These are phyloP conservation scores for Heteromyza rotundicornis DNA, from an alignment of 2,888 invertebrate genomes.

Conservation along the genomic window DNA sequence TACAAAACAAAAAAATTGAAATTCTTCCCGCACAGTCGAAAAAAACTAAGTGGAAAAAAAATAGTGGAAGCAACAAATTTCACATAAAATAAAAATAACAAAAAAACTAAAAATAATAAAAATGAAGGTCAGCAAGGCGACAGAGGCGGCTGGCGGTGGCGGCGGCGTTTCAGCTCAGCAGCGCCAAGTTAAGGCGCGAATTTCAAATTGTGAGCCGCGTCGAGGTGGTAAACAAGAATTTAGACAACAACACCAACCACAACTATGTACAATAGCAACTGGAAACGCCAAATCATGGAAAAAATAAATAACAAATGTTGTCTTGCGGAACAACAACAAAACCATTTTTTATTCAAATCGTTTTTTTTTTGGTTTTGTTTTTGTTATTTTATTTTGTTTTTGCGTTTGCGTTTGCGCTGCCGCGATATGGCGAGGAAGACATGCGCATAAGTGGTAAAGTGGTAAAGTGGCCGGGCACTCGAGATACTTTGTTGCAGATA, in stretches of 20 bases:
- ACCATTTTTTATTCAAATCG: background rate
- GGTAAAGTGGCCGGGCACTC: too few relatives aligned
- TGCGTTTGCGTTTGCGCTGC: too few relatives aligned
- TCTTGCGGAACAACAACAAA: background rate
- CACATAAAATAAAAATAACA: background rate
- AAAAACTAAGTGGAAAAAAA: background rate
- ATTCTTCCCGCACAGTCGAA: background rate
- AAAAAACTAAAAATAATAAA: background rate
- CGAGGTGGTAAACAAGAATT: background rate
- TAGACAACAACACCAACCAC: background rate
- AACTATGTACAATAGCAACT: background rate
- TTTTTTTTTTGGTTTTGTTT: too few relatives aligned
- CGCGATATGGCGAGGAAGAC: too few relatives aligned
- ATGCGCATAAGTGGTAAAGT: too few relatives aligned
- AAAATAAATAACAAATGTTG: background rate
- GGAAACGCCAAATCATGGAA: background rate
- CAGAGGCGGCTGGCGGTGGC: background rate
- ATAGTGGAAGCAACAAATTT: background rate
- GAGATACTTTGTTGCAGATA: too few relatives aligned
- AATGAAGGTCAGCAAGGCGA: background rate
- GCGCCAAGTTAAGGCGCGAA: conserved; percentile 1
- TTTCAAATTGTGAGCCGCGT: background rate
- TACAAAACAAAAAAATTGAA: too few relatives aligned
- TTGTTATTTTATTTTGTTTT: too few relatives aligned
- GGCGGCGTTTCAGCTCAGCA: conserved; percentile 4